A percentile compares a stretch with the other conserved stretches of the same genome.
phyloP scores from a whole-genome alignment of 2,113 vertebrate genomes.

The Neoarius graeffei region DNA sequence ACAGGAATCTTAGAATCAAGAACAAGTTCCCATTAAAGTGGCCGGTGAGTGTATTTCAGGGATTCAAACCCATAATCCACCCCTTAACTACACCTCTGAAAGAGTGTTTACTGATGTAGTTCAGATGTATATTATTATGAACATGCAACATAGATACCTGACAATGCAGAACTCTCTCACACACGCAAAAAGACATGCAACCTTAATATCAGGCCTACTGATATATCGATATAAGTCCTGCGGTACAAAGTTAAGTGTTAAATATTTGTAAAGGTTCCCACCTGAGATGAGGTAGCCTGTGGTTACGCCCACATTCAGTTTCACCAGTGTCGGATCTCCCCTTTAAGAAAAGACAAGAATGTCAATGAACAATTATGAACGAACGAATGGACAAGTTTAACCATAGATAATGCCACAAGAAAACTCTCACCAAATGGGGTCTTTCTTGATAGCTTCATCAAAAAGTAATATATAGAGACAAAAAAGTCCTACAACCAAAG shows the following conservation, averaged over 20 bases:
- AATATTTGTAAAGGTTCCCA: slow-evolving; percentile 54
- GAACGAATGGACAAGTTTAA: not conserved
- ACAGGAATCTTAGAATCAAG: too few relatives aligned
- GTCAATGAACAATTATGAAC: not conserved
- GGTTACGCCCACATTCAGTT: slow-evolving; percentile 79
- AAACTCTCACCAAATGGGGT: slow-evolving; percentile 82
- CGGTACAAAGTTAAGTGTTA: not conserved
- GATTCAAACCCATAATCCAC: not conserved
- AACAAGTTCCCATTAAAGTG: too few relatives aligned
- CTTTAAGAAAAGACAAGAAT: slow-evolving; percentile 62
- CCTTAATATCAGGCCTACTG: not conserved
- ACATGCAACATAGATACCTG: not conserved
- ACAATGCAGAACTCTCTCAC: not conserved
- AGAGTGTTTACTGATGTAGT: not conserved
- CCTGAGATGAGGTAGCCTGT: slow-evolving; percentile 88
- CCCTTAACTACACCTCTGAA: not conserved
- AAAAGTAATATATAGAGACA: slow-evolving; percentile 80
- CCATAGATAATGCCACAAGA: not conserved
- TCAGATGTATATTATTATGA: not conserved
- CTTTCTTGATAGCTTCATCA: slow-evolving; percentile 76
- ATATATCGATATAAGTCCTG: not conserved
- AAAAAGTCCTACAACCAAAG: slow-evolving; percentile 79
- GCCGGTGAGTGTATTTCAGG: not conserved
- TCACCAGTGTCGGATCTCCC: slow-evolving; percentile 77
- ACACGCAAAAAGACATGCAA: not conserved